A percentile compares a stretch with the other conserved stretches of the same genome.
phyloP scores from a whole-genome alignment of 2,888 invertebrate species.

The Octodonta nipae region DNA sequence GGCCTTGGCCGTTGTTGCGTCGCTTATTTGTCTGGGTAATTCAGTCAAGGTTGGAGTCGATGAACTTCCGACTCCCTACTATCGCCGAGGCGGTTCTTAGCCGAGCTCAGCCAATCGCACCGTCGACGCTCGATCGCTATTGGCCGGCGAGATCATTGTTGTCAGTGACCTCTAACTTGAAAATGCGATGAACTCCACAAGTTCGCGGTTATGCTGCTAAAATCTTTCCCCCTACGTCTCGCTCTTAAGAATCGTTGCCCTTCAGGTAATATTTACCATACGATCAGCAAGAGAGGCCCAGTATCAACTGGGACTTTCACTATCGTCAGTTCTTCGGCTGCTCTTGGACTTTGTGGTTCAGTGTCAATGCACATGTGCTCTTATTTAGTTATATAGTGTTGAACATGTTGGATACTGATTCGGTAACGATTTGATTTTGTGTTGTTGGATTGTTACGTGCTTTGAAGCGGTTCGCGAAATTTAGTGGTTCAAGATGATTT shows the following conservation, averaged over 20 bases:
- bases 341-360: conserved; percentile 22
- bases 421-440: conserved; percentile 5
- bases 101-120: conserved; percentile 27
- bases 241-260: conserved; percentile 29
- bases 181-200: conserved; percentile 59
- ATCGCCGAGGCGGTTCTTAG: conserved; percentile 27
- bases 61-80: conserved; percentile 49
- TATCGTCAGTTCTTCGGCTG: conserved; percentile 34
- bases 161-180: conserved; percentile 77
- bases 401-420: neutral
- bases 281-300: conserved; percentile 30
- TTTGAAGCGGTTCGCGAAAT: neutral
- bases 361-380: conserved; percentile 17
- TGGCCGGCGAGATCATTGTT: conserved; percentile 44
- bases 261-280: conserved; percentile 38
- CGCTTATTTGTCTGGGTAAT: conserved; percentile 52
- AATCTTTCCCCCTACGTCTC: conserved; percentile 34
- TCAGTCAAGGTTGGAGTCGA: conserved; percentile 79
- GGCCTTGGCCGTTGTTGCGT: conserved; percentile 34
- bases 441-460: neutral
- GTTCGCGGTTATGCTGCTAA: conserved; percentile 39
- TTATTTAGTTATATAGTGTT: neutral
- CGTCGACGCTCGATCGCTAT: conserved; percentile 34
- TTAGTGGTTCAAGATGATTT: conserved; percentile 39
- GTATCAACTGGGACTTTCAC: conserved; percentile 38